These are phyloP conservation scores for Ardeotis arabs DNA, from an alignment of 2,113 vertebrate species.

Conservation along the genomic window DNA sequence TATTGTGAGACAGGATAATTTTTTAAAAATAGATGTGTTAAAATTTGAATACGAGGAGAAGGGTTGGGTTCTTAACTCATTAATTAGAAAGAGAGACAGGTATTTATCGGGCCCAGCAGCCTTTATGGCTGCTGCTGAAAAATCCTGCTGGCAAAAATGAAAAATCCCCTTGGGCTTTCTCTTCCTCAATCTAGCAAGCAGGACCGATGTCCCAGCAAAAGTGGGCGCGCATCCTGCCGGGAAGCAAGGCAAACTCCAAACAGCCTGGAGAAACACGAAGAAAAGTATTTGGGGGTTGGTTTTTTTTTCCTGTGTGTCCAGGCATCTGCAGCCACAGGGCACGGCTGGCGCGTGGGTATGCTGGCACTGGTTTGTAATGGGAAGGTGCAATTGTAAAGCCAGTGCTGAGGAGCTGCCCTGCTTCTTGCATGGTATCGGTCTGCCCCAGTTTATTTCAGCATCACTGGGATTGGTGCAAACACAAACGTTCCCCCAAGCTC, in stretches of 20 bases:
- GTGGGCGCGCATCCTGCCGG: neutral
- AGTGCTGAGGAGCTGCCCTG: neutral
- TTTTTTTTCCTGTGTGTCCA: neutral
- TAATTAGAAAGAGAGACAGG: neutral
- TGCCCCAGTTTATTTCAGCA: neutral
- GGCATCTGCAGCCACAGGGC: neutral
- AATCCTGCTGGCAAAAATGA: neutral
- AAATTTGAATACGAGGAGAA: neutral
- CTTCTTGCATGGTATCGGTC: neutral
- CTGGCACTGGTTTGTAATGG: neutral
- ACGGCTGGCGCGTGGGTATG: fast-evolving
- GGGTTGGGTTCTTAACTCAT: neutral
- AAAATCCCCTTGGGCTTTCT: neutral
- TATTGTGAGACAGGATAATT: neutral
- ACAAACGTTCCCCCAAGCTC: neutral
- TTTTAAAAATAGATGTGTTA: neutral
- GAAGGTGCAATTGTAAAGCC: neutral
- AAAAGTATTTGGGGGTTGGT: neutral
- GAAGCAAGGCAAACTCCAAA: neutral
- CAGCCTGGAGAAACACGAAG: neutral
- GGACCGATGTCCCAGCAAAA: neutral
- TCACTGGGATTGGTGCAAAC: neutral
- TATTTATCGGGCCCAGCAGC: neutral
- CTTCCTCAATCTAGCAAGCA: neutral
- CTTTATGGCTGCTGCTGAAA: neutral